Base-by-base conservation (phyloP, 1,140 invertebrate genomes). In the Onthophagus taurus region DNA sequence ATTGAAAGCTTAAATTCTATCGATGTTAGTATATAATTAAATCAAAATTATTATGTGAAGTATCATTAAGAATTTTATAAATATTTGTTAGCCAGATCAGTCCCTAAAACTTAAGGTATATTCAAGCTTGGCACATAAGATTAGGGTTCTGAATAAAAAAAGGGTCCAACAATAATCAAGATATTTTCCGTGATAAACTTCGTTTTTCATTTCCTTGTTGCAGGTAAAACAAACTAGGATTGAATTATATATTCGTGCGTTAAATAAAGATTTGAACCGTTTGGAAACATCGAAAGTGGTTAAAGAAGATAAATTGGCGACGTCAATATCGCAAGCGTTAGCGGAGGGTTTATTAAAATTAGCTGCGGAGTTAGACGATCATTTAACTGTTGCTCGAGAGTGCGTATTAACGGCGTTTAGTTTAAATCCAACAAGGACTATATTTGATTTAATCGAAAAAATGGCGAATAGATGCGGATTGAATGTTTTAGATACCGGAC, bases 221-320 rank as follows among this genome's bases (percentile, higher is more conserved):
- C n/a, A n/a, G n/a, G n/a, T n/a, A n/a, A n/a, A n/a, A n/a, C n/a
- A n/a, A n/a, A n/a, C n/a, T n/a, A 73, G 78, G 6, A 80, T 83
- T 36, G 80, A 85, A 57, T 55, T 85, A 13, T 84, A 83, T 55
- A 78, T 85, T 16, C 70, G 77, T 42, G 81, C 80, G 0, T 69
- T 85, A 38, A 83, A 80, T 3, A 74, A 76, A 4, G 82, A 85
- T 53, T 80, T 85, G 74, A 87, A 85, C 53, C 77, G 80, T 55
- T 55, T 85, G 51, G 81, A 85, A 56, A 73, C 69, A 45, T 74
- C 77, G 24, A 84, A 84, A 61, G 52, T 48, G 31, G 59, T 66
- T 1, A 72, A 72, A 14, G 60, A 77, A 42, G 65, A 67, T 29
- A 69, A 71, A 14, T 71, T 71, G 52, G 66, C 70, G 13, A 59